Conservation (phyloP, 1,140 invertebrate genomes). For the Tribolium castaneum region DNA sequence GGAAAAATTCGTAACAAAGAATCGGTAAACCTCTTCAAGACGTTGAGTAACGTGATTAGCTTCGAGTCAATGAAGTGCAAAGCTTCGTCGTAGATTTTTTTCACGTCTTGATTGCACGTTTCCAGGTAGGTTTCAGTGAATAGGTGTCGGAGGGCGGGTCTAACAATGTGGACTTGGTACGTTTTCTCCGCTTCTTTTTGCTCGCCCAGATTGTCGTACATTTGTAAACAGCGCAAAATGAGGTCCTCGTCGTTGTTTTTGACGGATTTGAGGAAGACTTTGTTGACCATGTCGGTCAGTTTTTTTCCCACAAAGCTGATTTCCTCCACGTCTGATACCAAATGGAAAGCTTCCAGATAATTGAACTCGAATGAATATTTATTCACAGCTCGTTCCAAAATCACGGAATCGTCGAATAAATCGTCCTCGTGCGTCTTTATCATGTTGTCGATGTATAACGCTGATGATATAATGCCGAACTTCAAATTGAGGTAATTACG, state of each 20-base stretch:
- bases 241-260: slow-evolving; percentile 68
- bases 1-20: no score
- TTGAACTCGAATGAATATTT: slow-evolving; percentile 76
- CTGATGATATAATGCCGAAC: slow-evolving; percentile 52
- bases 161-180: slow-evolving; percentile 78
- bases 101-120: slow-evolving; percentile 74
- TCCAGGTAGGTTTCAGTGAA: slow-evolving; percentile 79
- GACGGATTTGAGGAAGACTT: slow-evolving; percentile 72
- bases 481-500: slow-evolving; percentile 54
- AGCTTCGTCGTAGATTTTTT: slow-evolving; percentile 80
- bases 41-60: slow-evolving; percentile 71
- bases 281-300: slow-evolving; percentile 70
- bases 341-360: slow-evolving; percentile 72
- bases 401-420: slow-evolving; percentile 48
- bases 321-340: slow-evolving; percentile 64
- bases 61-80: slow-evolving; percentile 77
- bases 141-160: slow-evolving; percentile 77
- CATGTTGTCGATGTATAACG: slow-evolving; percentile 54
- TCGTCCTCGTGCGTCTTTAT: slow-evolving; percentile 47
- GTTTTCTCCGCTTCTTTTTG: slow-evolving; percentile 77
- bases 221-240: slow-evolving; percentile 73
- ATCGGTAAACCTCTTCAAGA: slow-evolving; percentile 68
- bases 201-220: slow-evolving; percentile 75
- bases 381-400: slow-evolving; percentile 66
- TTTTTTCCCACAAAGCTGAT: slow-evolving; percentile 67